phyloP scores from a whole-genome alignment of 2,888 invertebrate genomes.

The Tribolium freemani region DNA sequence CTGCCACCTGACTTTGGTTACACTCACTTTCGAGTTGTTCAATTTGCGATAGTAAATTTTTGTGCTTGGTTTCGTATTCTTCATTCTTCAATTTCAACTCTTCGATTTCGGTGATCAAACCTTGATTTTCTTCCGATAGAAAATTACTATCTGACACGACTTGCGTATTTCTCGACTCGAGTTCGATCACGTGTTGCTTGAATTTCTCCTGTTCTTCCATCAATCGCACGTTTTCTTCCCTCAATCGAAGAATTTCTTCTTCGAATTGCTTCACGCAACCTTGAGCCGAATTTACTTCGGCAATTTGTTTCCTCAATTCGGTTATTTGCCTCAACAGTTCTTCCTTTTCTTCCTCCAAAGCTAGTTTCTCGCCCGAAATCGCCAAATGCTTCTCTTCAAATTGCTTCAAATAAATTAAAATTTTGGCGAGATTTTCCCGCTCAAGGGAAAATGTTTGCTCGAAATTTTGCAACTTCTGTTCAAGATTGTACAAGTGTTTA shows the following conservation, averaged over 20 bases:
- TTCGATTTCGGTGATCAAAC: constrained; percentile 55
- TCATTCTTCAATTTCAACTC: constrained; percentile 59
- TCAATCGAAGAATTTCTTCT: constrained; percentile 40
- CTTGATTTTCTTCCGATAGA: constrained; percentile 60
- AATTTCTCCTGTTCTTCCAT: constrained; percentile 24
- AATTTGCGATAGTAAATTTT: background rate
- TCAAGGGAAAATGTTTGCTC: constrained; percentile 44
- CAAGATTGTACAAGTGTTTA: constrained; percentile 26
- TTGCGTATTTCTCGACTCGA: constrained; percentile 57
- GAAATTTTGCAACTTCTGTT: constrained; percentile 39
- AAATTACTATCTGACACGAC: constrained; percentile 60
- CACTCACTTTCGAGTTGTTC: constrained; percentile 48
- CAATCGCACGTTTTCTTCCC: constrained; percentile 16
- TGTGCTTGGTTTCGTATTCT: constrained; percentile 43
- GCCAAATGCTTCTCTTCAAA: constrained; percentile 18
- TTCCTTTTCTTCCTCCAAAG: constrained; percentile 26
- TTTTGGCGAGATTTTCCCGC: constrained; percentile 43
- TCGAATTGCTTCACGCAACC: constrained; percentile 31
- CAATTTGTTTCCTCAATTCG: constrained; percentile 4
- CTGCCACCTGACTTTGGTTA: constrained; percentile 57
- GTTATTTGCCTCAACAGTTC: constrained; percentile 15
- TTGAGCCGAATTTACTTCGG: background rate
- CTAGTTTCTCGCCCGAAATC: background rate
- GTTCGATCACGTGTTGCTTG: constrained; percentile 48
- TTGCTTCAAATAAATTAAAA: constrained; percentile 17